A percentile compares a stretch with the other conserved stretches of the same genome.
phyloP scores from a whole-genome alignment of 2,113 vertebrate species.

The Nothocercus julius region DNA sequence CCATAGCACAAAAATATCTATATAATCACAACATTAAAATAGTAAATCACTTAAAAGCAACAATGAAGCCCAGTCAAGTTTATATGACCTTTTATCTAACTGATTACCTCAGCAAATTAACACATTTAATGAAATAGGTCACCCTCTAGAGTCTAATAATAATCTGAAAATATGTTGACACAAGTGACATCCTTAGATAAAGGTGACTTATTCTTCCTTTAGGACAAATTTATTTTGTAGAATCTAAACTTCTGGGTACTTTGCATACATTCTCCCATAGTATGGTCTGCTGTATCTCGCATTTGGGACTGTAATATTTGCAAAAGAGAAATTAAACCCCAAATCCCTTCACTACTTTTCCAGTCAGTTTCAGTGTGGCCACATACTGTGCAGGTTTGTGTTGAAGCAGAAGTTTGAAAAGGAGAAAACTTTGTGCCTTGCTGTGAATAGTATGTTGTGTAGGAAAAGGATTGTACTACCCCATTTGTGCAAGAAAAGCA shows the following conservation, averaged over 20 bases:
- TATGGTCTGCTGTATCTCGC: not conserved
- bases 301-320: not conserved
- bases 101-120: constrained; percentile 35
- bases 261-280: not conserved
- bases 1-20: constrained; percentile 21
- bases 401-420: not conserved
- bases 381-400: not conserved
- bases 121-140: constrained; percentile 43
- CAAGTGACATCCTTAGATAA: constrained; percentile 10
- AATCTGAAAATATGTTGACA: constrained; percentile 52
- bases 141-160: constrained; percentile 44
- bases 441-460: fast-evolving
- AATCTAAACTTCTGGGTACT: not conserved
- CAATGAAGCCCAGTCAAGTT: constrained; percentile 13
- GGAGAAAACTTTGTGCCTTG: not conserved
- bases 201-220: constrained; percentile 32
- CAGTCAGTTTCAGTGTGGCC: not conserved
- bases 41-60: constrained; percentile 40
- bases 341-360: not conserved
- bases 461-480: not conserved
- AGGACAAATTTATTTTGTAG: not conserved
- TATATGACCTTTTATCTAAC: constrained; percentile 38
- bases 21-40: constrained; percentile 16
- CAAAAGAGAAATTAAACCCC: not conserved
- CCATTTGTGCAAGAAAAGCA: not conserved